Base-by-base conservation (phyloP, 1,140 invertebrate species). In the Ceratosolen fusciceps region DNA sequence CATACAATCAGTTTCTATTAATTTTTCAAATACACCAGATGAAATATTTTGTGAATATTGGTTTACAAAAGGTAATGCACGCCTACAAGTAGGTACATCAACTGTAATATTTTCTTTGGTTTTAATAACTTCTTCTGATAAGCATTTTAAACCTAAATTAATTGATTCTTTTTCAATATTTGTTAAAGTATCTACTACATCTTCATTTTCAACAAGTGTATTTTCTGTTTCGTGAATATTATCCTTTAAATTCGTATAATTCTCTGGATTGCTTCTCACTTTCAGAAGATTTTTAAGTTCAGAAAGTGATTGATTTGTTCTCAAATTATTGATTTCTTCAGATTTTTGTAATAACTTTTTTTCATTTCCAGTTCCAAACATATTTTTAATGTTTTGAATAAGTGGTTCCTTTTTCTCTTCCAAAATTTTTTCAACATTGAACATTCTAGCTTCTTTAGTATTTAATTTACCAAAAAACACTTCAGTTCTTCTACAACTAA, bases 401-500 rank as follows among this genome's bases (percentile, higher is more conserved):
- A 29, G 8, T 67, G 34, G 5, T 37, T 58, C 31, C 21, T 19
- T 77, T 60, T 79, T 29, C 34, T 31, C 58, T 54, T 73, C 76
- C 16, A 77, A 67, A 62, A 80, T 49, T 60, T 71, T 60, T 75
- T 80, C 73, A 60, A 71, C 47, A 68, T 75, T 29, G 52, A 29
- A 14, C 34, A 60, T 56, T 31, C 79, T 80, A 43, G 68, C 47
- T 72, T 74, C 74, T 77, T 62, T 82, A 39, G 54, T 65, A 70
- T 39, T 56, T 29, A 77, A 65, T 74, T 82, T 82, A 2, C 81
- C 74, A 54, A 77, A 70, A 52, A 80, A 82, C 3, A 26, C 37
- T 68, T 76, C 52, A 24, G 62, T 80, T 77, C 81, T 37, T 65
- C 71, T 80, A 29, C 81, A 82, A 70, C 74, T 79, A 58, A 26